These are phyloP conservation scores for Andrena flavipes DNA, from an alignment of 2,888 invertebrate genomes.

Conservation along the genomic window DNA sequence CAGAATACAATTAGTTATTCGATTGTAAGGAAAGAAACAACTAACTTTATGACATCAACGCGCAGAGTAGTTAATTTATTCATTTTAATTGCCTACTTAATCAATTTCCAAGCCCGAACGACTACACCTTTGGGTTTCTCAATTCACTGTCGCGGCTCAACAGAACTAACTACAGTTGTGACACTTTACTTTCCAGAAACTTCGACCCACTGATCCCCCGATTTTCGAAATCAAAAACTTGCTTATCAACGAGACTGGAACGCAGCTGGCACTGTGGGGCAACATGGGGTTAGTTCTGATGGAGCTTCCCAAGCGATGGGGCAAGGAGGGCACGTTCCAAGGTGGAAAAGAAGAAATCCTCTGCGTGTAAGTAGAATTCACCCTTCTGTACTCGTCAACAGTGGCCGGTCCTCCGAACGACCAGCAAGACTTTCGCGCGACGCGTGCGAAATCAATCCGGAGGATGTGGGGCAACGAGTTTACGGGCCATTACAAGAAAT, in stretches of 20 bases:
- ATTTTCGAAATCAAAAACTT: slow-evolving; percentile 90
- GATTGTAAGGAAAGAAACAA: no score
- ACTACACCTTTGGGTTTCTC: no score
- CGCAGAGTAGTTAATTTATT: no score
- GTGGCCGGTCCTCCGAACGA: not conserved
- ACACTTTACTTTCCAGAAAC: slow-evolving; percentile 86
- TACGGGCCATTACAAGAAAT: slow-evolving; percentile 51
- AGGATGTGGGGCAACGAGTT: slow-evolving; percentile 4
- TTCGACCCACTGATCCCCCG: slow-evolving; percentile 89
- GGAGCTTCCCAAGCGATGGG: slow-evolving; percentile 90
- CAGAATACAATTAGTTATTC: no score
- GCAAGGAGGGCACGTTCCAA: slow-evolving; percentile 89
- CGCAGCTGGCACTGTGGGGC: slow-evolving; percentile 90
- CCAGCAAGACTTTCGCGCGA: not conserved
- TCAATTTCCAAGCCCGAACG: no score
- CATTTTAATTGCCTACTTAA: no score
- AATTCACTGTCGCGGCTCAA: not conserved
- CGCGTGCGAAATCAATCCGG: slow-evolving; percentile 38
- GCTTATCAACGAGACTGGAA: slow-evolving; percentile 88
- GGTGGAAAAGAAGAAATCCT: slow-evolving; percentile 89
- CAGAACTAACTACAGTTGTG: not conserved
- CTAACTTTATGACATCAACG: no score
- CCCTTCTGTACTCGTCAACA: not conserved
- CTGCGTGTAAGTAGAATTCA: slow-evolving; percentile 88
- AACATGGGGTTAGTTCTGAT: slow-evolving; percentile 89